A percentile compares a stretch with the other conserved stretches of the same genome.
These are phyloP conservation scores for Nomia melanderi DNA, from an alignment of 1,140 invertebrate genomes.

Conservation along the genomic window DNA sequence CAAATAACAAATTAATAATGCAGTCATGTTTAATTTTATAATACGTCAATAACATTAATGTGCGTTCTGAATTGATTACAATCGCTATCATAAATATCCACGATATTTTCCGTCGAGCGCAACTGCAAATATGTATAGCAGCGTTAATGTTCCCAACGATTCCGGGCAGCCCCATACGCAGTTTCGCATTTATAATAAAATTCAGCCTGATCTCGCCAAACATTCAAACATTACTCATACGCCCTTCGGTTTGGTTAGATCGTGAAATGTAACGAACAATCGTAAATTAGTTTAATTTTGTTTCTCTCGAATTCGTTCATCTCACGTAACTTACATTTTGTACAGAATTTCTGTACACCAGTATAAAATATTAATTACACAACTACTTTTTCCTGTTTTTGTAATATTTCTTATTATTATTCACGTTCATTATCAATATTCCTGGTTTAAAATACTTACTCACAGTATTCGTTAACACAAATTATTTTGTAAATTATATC, in stretches of 20 bases:
- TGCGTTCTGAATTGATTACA: not conserved
- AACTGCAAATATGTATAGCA: not conserved
- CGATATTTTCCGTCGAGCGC: not conserved
- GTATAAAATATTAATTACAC: too few relatives aligned
- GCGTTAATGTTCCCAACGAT: not conserved
- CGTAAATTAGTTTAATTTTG: conserved; percentile 1
- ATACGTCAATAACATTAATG: conserved; percentile 15
- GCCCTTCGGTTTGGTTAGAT: not conserved
- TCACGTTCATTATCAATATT: too few relatives aligned
- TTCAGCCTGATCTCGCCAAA: not conserved
- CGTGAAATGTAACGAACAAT: not conserved
- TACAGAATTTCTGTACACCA: too few relatives aligned
- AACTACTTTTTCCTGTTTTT: too few relatives aligned
- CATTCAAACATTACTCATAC: not conserved
- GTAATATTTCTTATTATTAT: too few relatives aligned
- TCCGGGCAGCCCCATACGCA: not conserved
- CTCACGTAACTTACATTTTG: not conserved
- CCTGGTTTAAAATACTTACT: too few relatives aligned
- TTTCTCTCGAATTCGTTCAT: not conserved
- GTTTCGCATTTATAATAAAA: conserved; percentile 6
- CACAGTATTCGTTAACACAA: too few relatives aligned
- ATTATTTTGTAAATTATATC: too few relatives aligned
- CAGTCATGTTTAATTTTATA: not conserved
- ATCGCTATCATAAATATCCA: not conserved
- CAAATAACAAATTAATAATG: not conserved